These are phyloP conservation scores for Phortica magna DNA, from an alignment of 2,888 invertebrate species.

Conservation along the genomic window DNA sequence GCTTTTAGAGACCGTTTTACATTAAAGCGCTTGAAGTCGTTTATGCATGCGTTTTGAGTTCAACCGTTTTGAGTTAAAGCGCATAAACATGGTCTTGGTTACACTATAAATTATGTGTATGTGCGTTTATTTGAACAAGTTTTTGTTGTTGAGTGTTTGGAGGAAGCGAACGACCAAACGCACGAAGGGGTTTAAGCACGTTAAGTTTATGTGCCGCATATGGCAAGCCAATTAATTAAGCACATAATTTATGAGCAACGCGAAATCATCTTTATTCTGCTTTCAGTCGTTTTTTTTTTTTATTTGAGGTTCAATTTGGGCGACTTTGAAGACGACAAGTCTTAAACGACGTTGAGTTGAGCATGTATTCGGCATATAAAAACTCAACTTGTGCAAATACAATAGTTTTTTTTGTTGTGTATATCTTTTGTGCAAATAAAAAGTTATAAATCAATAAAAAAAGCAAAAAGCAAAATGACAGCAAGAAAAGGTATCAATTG, in stretches of 20 bases:
- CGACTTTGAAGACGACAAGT: neutral
- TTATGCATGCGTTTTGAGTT: no score
- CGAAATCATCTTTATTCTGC: constrained; percentile 22
- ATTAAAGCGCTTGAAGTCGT: no score
- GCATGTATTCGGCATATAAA: neutral
- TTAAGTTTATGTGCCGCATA: constrained; percentile 47
- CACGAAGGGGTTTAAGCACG: neutral
- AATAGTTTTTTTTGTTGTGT: neutral
- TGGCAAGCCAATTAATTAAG: constrained; percentile 74
- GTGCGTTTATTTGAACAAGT: neutral
- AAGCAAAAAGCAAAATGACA: constrained; percentile 31
- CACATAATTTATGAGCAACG: constrained; percentile 69
- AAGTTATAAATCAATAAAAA: constrained; percentile 16
- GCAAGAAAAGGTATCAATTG: constrained; percentile 59
- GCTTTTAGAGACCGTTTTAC: no score
- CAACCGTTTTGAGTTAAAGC: no score
- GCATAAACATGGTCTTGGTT: no score
- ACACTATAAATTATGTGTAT: neutral
- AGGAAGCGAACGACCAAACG: neutral
- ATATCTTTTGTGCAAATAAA: constrained; percentile 12
- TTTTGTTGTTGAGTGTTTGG: neutral
- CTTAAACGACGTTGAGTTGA: neutral
- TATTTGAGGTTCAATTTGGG: no score
- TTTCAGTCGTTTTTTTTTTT: no score
- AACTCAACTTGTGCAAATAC: neutral